Evolutionary conservation across 1,140 invertebrate genomes (phyloP).

Genomic region (Holotrichia oblita): DNA sequence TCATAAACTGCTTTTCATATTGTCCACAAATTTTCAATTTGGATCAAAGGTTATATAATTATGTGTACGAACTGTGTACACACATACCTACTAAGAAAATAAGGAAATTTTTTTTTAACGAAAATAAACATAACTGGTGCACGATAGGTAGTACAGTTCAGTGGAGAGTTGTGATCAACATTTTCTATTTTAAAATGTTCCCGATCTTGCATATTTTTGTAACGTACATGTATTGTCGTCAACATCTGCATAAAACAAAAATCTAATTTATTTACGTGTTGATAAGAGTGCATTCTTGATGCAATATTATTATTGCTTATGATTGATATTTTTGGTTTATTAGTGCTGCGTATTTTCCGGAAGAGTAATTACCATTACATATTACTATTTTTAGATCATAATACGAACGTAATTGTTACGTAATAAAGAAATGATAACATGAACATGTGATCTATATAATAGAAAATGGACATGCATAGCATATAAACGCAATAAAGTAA

Average conservation of each 20-base stretch:
- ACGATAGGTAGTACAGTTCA: too few relatives aligned
- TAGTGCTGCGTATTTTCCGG: not conserved
- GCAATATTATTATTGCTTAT: too few relatives aligned
- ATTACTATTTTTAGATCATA: not conserved
- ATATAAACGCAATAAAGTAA: too few relatives aligned
- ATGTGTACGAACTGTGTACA: too few relatives aligned
- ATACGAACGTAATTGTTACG: not conserved
- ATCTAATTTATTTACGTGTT: not conserved
- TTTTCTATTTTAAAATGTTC: not conserved
- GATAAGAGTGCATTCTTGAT: not conserved
- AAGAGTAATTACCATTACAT: not conserved
- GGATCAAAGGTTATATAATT: too few relatives aligned
- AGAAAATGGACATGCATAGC: too few relatives aligned
- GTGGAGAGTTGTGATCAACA: not conserved
- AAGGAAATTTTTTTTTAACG: not conserved
- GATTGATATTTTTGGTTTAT: not conserved
- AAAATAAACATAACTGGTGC: too few relatives aligned
- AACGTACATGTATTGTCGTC: too few relatives aligned
- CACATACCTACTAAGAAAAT: too few relatives aligned
- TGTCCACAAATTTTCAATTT: too few relatives aligned
- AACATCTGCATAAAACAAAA: not conserved
- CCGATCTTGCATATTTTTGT: not conserved
- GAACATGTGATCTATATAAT: too few relatives aligned
- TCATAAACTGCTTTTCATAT: too few relatives aligned
- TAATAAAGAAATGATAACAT: not conserved